A percentile compares a stretch with the other conserved stretches of the same genome.
Evolutionary conservation across 2,797 vertebrate species (phyloP).

Genomic region (Hypotaenidia philippensis): DNA sequence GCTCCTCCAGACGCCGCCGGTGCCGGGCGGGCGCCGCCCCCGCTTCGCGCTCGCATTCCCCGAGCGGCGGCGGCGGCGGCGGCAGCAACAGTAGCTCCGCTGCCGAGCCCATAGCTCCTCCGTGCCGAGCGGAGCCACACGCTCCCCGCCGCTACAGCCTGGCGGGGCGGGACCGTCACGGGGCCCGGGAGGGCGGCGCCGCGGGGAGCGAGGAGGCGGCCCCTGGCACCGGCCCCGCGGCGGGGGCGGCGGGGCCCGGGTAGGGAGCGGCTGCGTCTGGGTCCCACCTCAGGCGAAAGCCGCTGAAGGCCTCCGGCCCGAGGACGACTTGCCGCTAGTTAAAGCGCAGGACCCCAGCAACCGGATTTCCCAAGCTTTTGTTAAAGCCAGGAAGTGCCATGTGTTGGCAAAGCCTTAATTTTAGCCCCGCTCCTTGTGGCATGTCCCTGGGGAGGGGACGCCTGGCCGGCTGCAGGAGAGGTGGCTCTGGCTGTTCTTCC

Average conservation of each 20-base stretch:
- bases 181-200: not conserved
- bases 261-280: not conserved
- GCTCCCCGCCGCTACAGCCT: not conserved
- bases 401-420: not conserved
- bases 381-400: not conserved
- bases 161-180: conserved; percentile 3
- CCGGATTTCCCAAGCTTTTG: not conserved
- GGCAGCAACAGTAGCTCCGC: not conserved
- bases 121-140: not conserved
- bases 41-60: not conserved
- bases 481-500: not conserved
- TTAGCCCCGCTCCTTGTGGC: not conserved
- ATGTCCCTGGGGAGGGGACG: not conserved
- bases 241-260: not conserved
- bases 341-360: fast-evolving
- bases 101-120: conserved; percentile 1
- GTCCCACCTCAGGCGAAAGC: fast-evolving
- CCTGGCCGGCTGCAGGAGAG: not conserved
- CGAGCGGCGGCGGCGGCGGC: not conserved
- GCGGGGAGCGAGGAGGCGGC: not conserved
- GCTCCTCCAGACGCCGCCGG: conserved; percentile 30
- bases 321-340: fast-evolving
- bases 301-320: fast-evolving
- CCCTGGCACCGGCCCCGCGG: not conserved
- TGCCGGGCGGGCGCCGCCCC: not conserved